Base-by-base conservation (phyloP, 2,113 vertebrate species). In the Corapipo altera region DNA sequence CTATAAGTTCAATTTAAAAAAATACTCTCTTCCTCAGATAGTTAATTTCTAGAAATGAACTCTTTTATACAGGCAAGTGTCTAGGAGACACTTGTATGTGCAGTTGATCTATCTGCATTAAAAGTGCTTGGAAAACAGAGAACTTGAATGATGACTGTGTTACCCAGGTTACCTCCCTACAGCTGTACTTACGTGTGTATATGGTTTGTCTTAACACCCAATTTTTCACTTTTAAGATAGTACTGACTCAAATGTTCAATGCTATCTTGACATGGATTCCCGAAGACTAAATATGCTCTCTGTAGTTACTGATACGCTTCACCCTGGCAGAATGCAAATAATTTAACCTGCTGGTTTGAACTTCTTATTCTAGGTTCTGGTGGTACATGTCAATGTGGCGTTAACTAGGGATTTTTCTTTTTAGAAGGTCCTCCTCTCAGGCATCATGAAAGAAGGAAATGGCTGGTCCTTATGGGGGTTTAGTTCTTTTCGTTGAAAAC, bases 161-260 rank as follows among this genome's bases (percentile, higher is more conserved):
- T 94, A 66, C 37, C 48, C 19, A 52, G 78, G 85, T 71, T 84
- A 43, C 83, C 71, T 88, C 64, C 37, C 55, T 88, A 81, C 65
- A 90, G 64, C 9, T 85, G 54, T 71, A 64, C 33, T 75, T 90
- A 39, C 9, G 58, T 74, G 52, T 73, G 61, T 59, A 33, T 67
- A 72, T 18, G 52, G 52, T 70, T 79, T 88, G 35, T 48, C 44
- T 84, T 46, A 97, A 58, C 72, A 93, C 20, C 64, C 96, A 93
- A 78, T 86, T 94, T 90, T 92, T 97, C 91, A 93, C 52, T 93
- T 96, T 82, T 75, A 52, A 88, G 87, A 95, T 96, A 95, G 93
- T 83, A n/a, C 43, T 80, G 71, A 78, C 81, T 86, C 43, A 78
- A 93, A 75, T 76, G 73, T 54, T 83, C 77, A 89, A 2, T 86